These are phyloP conservation scores for Drosophila macrothrix DNA, from an alignment of 2,888 invertebrate species.

Conservation along the genomic window DNA sequence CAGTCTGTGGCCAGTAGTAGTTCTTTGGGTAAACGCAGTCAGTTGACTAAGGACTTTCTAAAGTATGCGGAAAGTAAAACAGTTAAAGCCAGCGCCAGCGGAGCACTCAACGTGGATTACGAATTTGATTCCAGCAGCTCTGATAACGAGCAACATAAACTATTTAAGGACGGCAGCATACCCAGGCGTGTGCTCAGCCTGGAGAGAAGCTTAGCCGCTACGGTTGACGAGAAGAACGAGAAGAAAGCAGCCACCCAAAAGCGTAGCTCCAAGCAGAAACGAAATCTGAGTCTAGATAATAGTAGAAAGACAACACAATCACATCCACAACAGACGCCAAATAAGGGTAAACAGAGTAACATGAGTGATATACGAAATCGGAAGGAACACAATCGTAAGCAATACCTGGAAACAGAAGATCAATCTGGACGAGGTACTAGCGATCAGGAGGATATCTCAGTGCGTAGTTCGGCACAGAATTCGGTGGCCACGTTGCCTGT, in stretches of 20 bases:
- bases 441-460: constrained; percentile 72
- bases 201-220: constrained; percentile 69
- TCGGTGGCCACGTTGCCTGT: constrained; percentile 55
- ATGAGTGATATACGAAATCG: constrained; percentile 33
- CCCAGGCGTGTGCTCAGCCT: constrained; percentile 82
- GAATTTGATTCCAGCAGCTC: constrained; percentile 80
- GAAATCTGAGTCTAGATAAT: constrained; percentile 83
- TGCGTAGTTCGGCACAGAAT: constrained; percentile 69
- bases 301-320: constrained; percentile 49
- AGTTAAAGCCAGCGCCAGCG: constrained; percentile 40
- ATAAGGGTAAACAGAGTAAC: constrained; percentile 28
- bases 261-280: constrained; percentile 82
- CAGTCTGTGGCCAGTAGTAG: constrained; percentile 58
- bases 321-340: constrained; percentile 21
- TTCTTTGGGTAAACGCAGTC: constrained; percentile 78
- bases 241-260: constrained; percentile 70
- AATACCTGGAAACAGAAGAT: constrained; percentile 56
- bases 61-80: constrained; percentile 72
- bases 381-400: constrained; percentile 62
- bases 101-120: constrained; percentile 36
- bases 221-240: constrained; percentile 55
- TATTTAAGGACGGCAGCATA: constrained; percentile 52
- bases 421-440: constrained; percentile 10
- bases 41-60: constrained; percentile 78
- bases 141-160: constrained; percentile 70